A percentile compares a stretch with the other conserved stretches of the same genome.
These are phyloP conservation scores for Conus ventricosus DNA, from an alignment of 1,140 invertebrate species.

Conservation along the genomic window DNA sequence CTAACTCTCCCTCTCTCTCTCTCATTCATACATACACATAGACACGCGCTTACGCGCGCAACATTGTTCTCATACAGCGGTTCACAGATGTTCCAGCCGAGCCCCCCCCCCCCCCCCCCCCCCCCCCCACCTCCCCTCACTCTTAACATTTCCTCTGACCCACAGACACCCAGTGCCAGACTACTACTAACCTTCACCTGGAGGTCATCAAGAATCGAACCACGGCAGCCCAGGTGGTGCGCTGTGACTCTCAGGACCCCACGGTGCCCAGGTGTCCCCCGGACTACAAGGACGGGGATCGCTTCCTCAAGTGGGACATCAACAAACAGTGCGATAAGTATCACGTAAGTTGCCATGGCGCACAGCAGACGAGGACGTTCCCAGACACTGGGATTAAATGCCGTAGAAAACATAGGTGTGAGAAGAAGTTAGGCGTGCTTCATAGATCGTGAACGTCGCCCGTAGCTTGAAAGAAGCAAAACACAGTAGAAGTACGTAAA, in stretches of 20 bases:
- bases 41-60: too few relatives aligned
- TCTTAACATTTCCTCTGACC: too few relatives aligned
- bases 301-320: conserved; percentile 55
- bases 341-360: conserved; percentile 37
- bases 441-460: background rate
- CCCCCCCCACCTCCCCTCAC: too few relatives aligned
- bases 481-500: too few relatives aligned
- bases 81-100: too few relatives aligned
- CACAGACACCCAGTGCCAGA: conserved; percentile 66
- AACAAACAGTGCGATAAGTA: conserved; percentile 53
- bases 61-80: too few relatives aligned
- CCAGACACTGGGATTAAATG: background rate
- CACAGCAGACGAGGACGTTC: background rate
- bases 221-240: conserved; percentile 54
- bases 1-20: too few relatives aligned
- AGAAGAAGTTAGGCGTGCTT: background rate
- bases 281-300: conserved; percentile 53
- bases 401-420: background rate
- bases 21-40: too few relatives aligned
- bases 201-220: conserved; percentile 58
- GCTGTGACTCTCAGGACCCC: conserved; percentile 56
- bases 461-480: background rate
- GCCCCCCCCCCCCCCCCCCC: too few relatives aligned
- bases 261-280: conserved; percentile 50
- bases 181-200: conserved; percentile 63